Evolutionary conservation across 2,113 vertebrate species (phyloP), one percentile per base, ranked within the genome.

Genomic region (Australoheros scitulus): DNA sequence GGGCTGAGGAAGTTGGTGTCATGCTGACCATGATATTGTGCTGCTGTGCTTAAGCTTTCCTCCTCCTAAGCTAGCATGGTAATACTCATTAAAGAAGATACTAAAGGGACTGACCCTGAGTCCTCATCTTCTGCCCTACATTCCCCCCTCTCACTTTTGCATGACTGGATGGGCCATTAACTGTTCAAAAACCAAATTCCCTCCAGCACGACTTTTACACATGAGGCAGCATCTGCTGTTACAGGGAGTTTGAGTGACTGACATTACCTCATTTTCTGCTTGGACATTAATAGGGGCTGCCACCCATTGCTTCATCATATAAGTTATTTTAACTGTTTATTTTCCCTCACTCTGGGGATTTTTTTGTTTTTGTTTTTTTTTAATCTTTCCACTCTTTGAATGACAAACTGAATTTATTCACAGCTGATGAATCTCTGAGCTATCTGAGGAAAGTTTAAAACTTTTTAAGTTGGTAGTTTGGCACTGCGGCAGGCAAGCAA

Each of bases 1-100:
- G 52, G 77, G 74, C 75, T 29, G 56, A 56, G 56, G 32, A 77
- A 80, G 77, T 81, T 72, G 74, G 58, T 8, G 41, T 36, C 2
- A 36, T 18, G 36, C 56, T 80, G 89, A 81, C 88, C 91, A 57
- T 26, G 36, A 77, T 80, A 80, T 22, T 2, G 5, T 36, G 34
- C 61, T 14, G 72, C 70, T 83, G 80, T 60, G 79, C 43, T 36
- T n/a, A 50, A 83, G 68, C 56, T 56, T 60, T 82, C 43, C 57
- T 77, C 59, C 41, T 56, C 22, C 52, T 86, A 43, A 56, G 55
- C 84, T 82, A 80, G 82, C 78, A 85, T 43, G 8, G 77, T 80
- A 68, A 80, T 83, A 81, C 85, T 93, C 90, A 94, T 94, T 91
- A 94, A 90, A 84, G 78, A 83, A 75, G 84, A 87, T 80, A 86